Percentiles rank a stretch among this genome's conserved stretches.
Evolutionary conservation across 2,888 invertebrate genomes (phyloP).

Genomic region (Oligia strigilis): DNA sequence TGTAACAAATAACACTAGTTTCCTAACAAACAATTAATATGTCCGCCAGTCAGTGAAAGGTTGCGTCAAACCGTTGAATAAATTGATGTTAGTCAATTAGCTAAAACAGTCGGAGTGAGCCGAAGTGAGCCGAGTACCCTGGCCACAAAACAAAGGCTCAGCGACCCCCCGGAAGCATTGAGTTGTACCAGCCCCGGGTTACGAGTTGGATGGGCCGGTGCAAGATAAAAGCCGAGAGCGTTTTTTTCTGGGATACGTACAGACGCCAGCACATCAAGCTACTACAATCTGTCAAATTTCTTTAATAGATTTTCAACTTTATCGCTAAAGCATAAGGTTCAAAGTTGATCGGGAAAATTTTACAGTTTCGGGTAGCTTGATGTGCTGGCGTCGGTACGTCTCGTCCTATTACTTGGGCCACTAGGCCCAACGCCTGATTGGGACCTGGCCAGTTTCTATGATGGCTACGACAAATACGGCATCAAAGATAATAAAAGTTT

Average conservation of each 20-base stretch:
- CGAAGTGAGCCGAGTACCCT: slow-evolving; percentile 37
- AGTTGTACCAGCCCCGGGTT: slow-evolving; percentile 74
- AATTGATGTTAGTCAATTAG: slow-evolving; percentile 66
- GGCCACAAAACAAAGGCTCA: slow-evolving; percentile 77
- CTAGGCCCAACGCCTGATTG: too few relatives aligned
- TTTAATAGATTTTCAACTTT: too few relatives aligned
- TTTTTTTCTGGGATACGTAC: neutral
- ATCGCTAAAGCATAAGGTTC: too few relatives aligned
- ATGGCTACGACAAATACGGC: too few relatives aligned
- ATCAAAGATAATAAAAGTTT: too few relatives aligned
- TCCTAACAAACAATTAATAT: neutral
- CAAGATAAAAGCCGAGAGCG: neutral
- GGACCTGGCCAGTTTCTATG: too few relatives aligned
- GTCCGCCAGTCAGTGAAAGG: neutral
- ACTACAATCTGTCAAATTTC: too few relatives aligned
- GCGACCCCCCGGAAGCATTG: slow-evolving; percentile 75
- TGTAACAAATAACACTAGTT: neutral
- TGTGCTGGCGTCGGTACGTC: too few relatives aligned
- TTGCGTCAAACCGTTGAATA: slow-evolving; percentile 36
- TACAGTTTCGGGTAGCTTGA: too few relatives aligned
- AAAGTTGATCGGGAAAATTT: too few relatives aligned
- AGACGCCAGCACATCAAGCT: too few relatives aligned
- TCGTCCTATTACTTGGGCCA: too few relatives aligned
- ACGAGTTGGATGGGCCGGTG: neutral
- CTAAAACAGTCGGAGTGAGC: slow-evolving; percentile 48